phyloP scores from a whole-genome alignment of 2,888 invertebrate genomes.

The Agrilus cyanescens region DNA sequence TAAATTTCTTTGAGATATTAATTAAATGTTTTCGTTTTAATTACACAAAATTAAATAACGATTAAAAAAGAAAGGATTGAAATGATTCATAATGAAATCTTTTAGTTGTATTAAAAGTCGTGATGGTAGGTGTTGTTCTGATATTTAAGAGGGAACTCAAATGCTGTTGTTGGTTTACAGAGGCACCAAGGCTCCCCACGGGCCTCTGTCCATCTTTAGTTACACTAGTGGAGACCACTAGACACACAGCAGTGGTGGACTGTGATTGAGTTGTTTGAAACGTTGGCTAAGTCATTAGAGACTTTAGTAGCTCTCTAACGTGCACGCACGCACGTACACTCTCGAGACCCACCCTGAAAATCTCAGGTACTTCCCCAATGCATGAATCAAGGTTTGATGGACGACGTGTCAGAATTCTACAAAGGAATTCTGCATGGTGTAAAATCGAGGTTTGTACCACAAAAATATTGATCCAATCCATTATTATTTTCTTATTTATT shows the following conservation, averaged over 20 bases:
- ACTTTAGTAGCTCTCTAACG: constrained; percentile 1
- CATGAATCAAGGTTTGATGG: neutral
- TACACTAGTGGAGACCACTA: constrained; percentile 12
- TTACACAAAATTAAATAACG: too few species aligned
- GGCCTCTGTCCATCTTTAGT: constrained; percentile 23
- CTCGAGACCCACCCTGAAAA: neutral
- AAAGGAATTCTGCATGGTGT: too few species aligned
- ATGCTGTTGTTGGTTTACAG: constrained; percentile 37
- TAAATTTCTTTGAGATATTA: too few species aligned
- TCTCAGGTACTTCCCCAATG: neutral
- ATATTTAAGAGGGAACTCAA: constrained; percentile 30
- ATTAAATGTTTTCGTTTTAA: too few species aligned
- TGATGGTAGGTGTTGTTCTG: constrained; percentile 7
- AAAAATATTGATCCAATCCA: too few species aligned
- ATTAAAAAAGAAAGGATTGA: too few species aligned
- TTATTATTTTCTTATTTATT: too few species aligned
- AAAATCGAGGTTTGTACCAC: too few species aligned
- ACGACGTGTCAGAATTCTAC: too few species aligned
- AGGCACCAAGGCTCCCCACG: constrained; percentile 30
- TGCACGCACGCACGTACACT: neutral
- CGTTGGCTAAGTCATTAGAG: neutral
- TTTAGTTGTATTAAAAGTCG: constrained; percentile 4
- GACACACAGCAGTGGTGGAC: constrained; percentile 9
- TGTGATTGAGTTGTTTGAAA: too few species aligned
- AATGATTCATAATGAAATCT: neutral